phyloP scores from a whole-genome alignment of 2,113 vertebrate genomes.

The Prunella fulvescens region DNA sequence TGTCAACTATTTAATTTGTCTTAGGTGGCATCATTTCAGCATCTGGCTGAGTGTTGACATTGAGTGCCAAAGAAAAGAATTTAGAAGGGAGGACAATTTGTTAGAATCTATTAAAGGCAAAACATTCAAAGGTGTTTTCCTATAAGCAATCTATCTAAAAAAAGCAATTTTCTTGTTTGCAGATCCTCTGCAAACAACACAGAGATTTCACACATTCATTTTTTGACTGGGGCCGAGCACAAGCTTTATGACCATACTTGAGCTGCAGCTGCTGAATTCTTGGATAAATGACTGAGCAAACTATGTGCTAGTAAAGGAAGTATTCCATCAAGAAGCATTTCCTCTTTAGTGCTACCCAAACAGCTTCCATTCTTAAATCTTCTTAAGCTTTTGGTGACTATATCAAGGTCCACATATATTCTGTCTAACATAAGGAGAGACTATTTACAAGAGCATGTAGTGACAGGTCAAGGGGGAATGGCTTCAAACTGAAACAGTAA shows the following conservation, averaged over 20 bases:
- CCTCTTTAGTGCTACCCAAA: neutral
- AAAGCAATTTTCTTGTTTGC: neutral
- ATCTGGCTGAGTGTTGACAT: conserved; percentile 13
- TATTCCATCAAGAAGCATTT: neutral
- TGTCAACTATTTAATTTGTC: neutral
- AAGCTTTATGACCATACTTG: neutral
- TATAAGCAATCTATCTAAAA: neutral
- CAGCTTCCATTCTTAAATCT: neutral
- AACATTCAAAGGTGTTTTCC: neutral
- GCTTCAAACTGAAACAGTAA: neutral
- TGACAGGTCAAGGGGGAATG: neutral
- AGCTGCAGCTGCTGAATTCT: neutral
- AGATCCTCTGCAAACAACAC: neutral
- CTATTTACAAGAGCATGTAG: neutral
- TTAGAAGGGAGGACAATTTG: neutral
- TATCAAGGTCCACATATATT: neutral
- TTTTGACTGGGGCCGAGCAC: neutral
- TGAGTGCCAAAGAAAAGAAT: neutral
- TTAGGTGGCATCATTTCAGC: conserved; percentile 26
- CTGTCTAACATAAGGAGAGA: neutral
- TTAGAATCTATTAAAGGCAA: neutral
- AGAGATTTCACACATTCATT: neutral
- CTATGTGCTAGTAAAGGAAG: neutral
- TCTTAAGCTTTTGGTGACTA: neutral
- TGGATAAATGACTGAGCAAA: neutral